Conservation (phyloP, 2,113 vertebrate species). For the Herpetotheres cachinnans region DNA sequence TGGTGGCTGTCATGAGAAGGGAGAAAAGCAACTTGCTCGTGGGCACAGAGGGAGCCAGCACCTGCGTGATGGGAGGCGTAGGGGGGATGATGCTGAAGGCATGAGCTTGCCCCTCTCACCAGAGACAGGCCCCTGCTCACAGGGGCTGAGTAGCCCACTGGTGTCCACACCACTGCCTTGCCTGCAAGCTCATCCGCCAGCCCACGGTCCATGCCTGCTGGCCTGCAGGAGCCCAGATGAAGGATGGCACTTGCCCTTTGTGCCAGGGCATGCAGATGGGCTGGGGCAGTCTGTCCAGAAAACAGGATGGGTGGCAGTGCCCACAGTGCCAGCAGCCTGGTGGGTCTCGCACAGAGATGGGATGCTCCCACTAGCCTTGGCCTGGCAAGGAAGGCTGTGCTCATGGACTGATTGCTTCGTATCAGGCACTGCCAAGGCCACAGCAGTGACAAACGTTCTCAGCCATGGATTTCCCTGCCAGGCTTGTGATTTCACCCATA, state of each 20-base stretch:
- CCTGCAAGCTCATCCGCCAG: neutral
- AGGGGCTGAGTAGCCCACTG: neutral
- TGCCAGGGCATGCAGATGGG: neutral
- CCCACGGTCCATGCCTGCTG: neutral
- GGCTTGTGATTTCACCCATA: neutral
- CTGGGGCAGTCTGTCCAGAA: accelerated
- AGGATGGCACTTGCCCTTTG: neutral
- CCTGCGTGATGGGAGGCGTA: accelerated
- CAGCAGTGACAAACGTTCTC: neutral
- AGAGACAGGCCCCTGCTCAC: neutral
- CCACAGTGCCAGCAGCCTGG: neutral
- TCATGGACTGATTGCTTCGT: accelerated
- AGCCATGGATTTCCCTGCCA: neutral
- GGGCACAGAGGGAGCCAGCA: neutral
- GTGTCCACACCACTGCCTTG: neutral
- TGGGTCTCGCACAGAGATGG: neutral
- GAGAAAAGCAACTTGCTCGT: neutral
- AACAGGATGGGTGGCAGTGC: neutral
- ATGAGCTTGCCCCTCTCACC: neutral
- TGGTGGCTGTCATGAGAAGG: neutral
- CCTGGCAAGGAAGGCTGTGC: neutral
- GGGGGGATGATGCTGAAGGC: neutral
- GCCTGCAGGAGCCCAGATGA: neutral
- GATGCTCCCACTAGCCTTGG: neutral
- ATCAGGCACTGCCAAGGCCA: neutral